Base-by-base conservation (phyloP, 1,140 invertebrate genomes). In the Manduca sexta region DNA sequence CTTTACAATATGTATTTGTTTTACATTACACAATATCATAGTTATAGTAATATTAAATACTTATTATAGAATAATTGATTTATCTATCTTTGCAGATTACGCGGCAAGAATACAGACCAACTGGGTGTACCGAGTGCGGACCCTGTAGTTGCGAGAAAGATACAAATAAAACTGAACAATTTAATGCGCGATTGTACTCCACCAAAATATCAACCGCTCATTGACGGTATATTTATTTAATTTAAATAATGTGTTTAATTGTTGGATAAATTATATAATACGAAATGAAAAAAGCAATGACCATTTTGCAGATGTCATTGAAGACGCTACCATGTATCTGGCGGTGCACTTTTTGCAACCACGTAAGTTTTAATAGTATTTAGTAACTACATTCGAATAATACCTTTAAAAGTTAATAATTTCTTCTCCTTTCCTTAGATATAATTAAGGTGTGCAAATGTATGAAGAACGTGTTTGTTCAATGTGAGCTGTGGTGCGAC, bases 361-460 rank as follows among this genome's bases (percentile, higher is more conserved):
- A 67, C 64, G 79, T 83, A 57, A 75, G 60, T 16, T 42, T 31
- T 33, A n/a, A n/a, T 18, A 45, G 11, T 11, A 46, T 11, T 45
- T 13, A 49, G 1, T 11, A 14, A 10, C 33, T 16, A 18, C 10
- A 7, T 31, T 52, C 33, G 13, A 29, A 5, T 5, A 5, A 31
- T 5, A 5, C 12, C 8, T 31, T 31, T 1, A 31, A 31, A 1
- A 10, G 11, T 7, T 7, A 6, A 30, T 30, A n/a, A 31, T 31
- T 31, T 31, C 8, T 31, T 31, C 30, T n/a, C 12, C 12, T 2
- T 31, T 31, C 1, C 12, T 31, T 56, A 81, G 80, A 70, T 30
- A 43, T 71, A 2, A 69, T 80, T 4, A 62, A 80, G 66, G 70
- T 82, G n/a, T 84, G 78, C 65, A 82, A 80, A 41, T 84, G 80